Evolutionary conservation across 2,113 vertebrate genomes (phyloP).

Genomic region (Tachuris rubrigastra): DNA sequence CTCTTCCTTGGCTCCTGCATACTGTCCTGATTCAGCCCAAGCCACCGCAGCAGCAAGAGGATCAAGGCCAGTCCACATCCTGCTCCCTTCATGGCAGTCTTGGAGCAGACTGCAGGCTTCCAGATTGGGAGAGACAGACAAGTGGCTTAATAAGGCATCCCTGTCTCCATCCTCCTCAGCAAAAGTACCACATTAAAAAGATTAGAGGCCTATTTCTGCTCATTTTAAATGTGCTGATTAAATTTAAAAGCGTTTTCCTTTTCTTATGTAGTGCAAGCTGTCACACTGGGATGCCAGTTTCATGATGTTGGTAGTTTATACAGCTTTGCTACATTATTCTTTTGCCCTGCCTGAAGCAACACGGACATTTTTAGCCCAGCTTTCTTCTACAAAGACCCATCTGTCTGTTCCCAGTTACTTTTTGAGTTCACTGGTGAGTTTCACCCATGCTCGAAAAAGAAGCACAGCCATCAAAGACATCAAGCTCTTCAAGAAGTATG

Average conservation of each 20-base stretch:
- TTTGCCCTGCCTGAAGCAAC: neutral
- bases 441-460: neutral
- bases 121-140: neutral
- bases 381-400: neutral
- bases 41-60: rapidly evolving
- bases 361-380: neutral
- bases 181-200: neutral
- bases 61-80: rapidly evolving
- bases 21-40: neutral
- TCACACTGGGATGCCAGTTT: neutral
- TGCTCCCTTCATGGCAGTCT: rapidly evolving
- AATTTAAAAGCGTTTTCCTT: neutral
- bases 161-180: neutral
- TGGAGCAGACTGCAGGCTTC: neutral
- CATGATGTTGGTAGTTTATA: neutral
- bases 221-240: neutral
- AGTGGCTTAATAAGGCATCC: neutral
- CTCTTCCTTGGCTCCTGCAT: neutral
- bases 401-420: neutral
- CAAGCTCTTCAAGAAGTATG: neutral
- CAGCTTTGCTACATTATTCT: neutral
- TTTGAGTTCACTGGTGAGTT: neutral
- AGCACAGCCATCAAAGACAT: neutral
- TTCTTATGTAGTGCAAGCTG: neutral
- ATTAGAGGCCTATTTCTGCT: neutral